These are phyloP conservation scores for Urocynchramus pylzowi DNA, from an alignment of 2,113 vertebrate genomes.

Conservation along the genomic window DNA sequence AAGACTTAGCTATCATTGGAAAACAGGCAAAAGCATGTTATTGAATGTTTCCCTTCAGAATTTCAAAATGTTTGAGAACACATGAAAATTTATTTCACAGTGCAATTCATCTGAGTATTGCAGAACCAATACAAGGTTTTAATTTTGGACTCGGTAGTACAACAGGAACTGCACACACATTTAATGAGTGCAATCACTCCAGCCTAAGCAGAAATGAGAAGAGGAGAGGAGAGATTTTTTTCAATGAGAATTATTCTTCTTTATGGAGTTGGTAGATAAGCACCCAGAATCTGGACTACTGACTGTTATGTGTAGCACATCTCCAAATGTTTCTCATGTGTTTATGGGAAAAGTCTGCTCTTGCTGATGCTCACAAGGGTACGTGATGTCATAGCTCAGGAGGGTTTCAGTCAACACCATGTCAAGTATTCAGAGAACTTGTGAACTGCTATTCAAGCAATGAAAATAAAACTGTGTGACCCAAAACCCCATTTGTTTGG, in stretches of 20 bases:
- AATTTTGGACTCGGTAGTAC: background rate
- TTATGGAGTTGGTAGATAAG: background rate
- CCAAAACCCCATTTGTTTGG: background rate
- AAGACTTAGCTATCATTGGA: background rate
- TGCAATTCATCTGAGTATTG: background rate
- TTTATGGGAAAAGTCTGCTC: background rate
- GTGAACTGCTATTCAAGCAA: background rate
- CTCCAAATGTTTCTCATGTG: background rate
- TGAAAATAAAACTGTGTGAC: background rate
- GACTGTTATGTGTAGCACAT: background rate
- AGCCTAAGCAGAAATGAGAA: background rate
- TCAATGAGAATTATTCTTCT: background rate
- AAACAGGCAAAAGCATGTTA: background rate
- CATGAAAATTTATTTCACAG: background rate
- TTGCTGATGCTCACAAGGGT: background rate
- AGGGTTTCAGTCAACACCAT: background rate
- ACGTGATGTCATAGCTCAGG: fast-evolving
- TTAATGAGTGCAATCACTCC: background rate
- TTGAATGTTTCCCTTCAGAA: background rate
- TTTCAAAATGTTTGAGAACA: background rate
- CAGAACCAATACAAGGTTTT: background rate
- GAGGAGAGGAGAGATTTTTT: background rate
- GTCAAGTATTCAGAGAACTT: background rate
- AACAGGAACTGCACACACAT: background rate
- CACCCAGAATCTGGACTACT: background rate